Evolutionary conservation across 2,888 invertebrate genomes (phyloP).

Genomic region (Brachynemurus nebulosus): DNA sequence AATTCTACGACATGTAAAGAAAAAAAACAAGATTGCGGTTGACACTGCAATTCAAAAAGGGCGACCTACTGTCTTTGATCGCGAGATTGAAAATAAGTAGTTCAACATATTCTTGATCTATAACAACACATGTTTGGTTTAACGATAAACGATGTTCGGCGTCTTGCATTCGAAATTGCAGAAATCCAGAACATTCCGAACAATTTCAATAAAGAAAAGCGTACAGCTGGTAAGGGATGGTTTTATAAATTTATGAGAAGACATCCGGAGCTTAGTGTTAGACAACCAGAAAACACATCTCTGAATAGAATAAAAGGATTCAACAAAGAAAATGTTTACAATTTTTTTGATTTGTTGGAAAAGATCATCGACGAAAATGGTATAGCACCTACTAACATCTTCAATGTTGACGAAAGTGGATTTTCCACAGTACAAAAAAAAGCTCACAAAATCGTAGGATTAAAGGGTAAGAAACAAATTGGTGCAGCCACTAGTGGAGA

Average conservation of each 20-base stretch:
- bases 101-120: constrained; percentile 14
- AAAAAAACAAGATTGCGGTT: constrained; percentile 15
- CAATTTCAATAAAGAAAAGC: constrained; percentile 11
- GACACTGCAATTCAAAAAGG: constrained; percentile 11
- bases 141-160: constrained; percentile 11
- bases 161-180: constrained; percentile 14
- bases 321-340: constrained; percentile 15
- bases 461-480: constrained; percentile 17
- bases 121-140: constrained; percentile 15
- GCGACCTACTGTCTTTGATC: constrained; percentile 10
- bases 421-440: constrained; percentile 18
- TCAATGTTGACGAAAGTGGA: constrained; percentile 19
- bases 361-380: constrained; percentile 16
- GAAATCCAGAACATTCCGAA: constrained; percentile 10
- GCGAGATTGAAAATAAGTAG: constrained; percentile 14
- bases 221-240: constrained; percentile 13
- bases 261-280: constrained; percentile 13
- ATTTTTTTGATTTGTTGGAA: constrained; percentile 18
- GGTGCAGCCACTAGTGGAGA: constrained; percentile 19
- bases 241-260: constrained; percentile 14
- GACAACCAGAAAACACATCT: constrained; percentile 18
- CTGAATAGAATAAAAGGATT: constrained; percentile 16
- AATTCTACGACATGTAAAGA: constrained; percentile 13
- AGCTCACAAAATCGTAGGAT: constrained; percentile 15
- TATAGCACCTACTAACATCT: constrained; percentile 15